Evolutionary conservation across 2,888 invertebrate genomes (phyloP).

Genomic region (Scrobipalpa costella): DNA sequence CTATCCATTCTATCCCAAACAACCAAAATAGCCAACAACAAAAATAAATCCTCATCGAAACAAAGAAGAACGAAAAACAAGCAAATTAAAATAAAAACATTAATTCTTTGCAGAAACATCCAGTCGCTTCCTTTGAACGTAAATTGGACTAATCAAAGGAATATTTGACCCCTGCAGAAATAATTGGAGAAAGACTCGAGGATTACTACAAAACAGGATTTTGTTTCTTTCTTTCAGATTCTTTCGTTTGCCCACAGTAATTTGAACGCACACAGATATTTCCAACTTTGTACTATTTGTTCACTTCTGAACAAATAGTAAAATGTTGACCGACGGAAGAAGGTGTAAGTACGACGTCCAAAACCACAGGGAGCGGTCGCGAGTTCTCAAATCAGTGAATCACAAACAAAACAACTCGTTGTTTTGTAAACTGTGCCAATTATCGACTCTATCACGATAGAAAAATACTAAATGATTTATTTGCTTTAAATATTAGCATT

Average conservation of each 20-base stretch:
- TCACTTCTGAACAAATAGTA: no score
- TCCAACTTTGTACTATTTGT: no score
- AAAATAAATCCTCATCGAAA: background rate
- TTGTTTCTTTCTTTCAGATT: slow-evolving; percentile 6
- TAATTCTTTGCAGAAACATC: background rate
- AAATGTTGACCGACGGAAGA: background rate
- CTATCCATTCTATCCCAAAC: no score
- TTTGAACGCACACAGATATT: background rate
- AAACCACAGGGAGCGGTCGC: no score
- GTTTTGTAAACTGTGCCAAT: no score
- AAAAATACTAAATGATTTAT: no score
- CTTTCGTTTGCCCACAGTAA: slow-evolving; percentile 5
- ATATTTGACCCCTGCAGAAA: slow-evolving; percentile 13
- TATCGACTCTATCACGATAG: no score
- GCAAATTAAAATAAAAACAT: background rate
- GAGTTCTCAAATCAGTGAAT: no score
- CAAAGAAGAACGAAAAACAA: background rate
- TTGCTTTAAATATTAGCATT: no score
- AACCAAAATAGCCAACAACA: background rate
- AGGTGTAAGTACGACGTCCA: no score
- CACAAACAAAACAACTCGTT: no score
- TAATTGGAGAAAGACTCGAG: slow-evolving; percentile 12
- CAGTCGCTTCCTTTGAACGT: slow-evolving; percentile 4
- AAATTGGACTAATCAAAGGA: slow-evolving; percentile 15
- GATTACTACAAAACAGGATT: slow-evolving; percentile 4